Base-by-base conservation (phyloP, 2,888 invertebrate species). In the Agrotis puta region DNA sequence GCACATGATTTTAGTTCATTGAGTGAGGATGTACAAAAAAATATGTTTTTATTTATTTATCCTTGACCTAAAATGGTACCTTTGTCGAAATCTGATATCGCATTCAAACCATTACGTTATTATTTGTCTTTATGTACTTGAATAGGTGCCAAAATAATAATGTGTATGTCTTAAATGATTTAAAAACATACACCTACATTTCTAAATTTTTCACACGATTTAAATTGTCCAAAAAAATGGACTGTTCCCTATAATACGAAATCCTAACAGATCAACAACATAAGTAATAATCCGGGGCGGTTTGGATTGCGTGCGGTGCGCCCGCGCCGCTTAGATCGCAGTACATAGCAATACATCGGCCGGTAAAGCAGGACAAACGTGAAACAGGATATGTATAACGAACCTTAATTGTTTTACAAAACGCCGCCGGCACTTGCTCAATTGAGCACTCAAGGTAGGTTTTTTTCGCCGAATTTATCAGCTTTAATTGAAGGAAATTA, bases 311-410 rank as follows among this genome's bases (percentile, higher is more conserved):
- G 81, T 84, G 85, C 64, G 51, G 22, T 69, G 82, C 74, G 64
- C 56, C 71, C 69, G 81, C 74, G 61, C 54, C 68, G 64, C 59
- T 57, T 79, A 64, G 70, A 74, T 84, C 66, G 66, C 73, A 64
- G 48, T 65, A 68, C 47, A 74, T 84, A 64, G 66, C 73, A 64
- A 51, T 65, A 68, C 47, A 65, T 51, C 33, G 54, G 64, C 16
- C 57, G 63, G 53, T 24, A 66, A 71, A 71, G 24, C 83, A 79
- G 83, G 81, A 79, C 76, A 65, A 33, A 48, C 24, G 50, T 62
- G 74, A 72, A 84, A 85, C 85, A 85, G 85, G 85, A 84, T 83
- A 79, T 83, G 73, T 69, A 74, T 74, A 81, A 83, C 64, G 65
- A 85, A 74, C 67, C 59, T 79, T 84, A 79, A 81, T 83, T 81